Evolutionary conservation across 2,113 vertebrate species (phyloP).

Genomic region (Psephotus haematonotus): DNA sequence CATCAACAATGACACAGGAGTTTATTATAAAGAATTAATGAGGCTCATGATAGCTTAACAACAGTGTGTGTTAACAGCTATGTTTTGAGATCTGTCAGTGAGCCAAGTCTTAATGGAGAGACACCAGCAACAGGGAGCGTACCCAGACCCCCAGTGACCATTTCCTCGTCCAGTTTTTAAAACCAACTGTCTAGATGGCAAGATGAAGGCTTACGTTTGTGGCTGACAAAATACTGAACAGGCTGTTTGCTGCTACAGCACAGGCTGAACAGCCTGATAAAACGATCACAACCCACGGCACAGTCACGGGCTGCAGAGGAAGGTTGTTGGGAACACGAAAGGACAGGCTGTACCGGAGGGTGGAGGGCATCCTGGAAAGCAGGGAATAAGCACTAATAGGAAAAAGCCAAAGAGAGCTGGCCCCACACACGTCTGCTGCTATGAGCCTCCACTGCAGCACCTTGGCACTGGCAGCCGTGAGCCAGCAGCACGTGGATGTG

Average conservation of each 20-base stretch:
- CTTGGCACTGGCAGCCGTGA: neutral
- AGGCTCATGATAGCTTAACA: neutral
- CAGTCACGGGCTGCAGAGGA: neutral
- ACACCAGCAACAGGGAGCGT: neutral
- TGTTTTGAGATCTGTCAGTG: neutral
- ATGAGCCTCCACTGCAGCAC: neutral
- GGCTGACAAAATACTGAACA: neutral
- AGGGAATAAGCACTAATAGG: neutral
- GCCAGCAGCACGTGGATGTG: neutral
- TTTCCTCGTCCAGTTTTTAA: neutral
- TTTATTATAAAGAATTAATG: conserved; percentile 12
- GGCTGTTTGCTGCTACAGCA: neutral
- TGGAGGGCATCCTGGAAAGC: neutral
- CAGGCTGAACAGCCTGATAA: neutral
- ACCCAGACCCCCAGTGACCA: neutral
- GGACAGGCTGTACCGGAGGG: neutral
- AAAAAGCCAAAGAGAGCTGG: neutral
- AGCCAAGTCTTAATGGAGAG: neutral
- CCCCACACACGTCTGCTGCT: neutral
- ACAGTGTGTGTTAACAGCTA: neutral
- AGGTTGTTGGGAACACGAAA: neutral
- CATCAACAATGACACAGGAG: neutral
- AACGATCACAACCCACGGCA: neutral
- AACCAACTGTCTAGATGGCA: neutral
- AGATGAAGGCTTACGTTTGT: neutral